Evolutionary conservation across 1,140 invertebrate species (phyloP), one percentile per base, ranked within the genome.

Genomic region (Manduca sexta): DNA sequence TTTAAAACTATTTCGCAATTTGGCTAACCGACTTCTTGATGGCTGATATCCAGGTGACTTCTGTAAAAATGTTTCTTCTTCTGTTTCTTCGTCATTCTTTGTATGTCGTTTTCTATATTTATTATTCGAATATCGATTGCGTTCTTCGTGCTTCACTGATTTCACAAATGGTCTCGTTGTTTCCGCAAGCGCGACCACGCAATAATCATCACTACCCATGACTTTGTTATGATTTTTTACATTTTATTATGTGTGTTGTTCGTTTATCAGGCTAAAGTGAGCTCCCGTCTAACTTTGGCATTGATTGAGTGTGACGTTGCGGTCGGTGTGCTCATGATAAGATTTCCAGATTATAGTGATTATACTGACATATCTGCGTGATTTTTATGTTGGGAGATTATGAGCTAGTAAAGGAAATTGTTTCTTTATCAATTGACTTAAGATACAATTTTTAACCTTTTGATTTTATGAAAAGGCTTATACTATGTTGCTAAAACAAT

Each of bases 241-340:
- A 69, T 76, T 61, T 73, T 55, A 46, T 48, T 59, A 62, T 57
- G 49, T 41, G 43, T 45, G 43, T 41, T 50, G 52, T 43, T 42
- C 47, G 54, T 51, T 57, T 59, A 64, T 56, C 58, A 60, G 35
- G 51, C 49, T 53, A 58, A 49, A 69, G 58, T 66, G 69, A 71
- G 72, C 62, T 52, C 52, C 54, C 55, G 68, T 70, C 60, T 63
- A 56, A 57, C 50, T 69, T 69, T 79, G 75, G 79, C 81, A 79
- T 84, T 84, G 81, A 84, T 84, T 81, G 74, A 81, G 69, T 68
- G 67, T 78, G 78, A 78, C 72, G 72, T 64, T 47, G n/a, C n/a
- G n/a, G n/a, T n/a, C n/a, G 34, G 51, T 44, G 41, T 34, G 44
- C 46, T 30, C 14, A 15, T 43, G 78, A 82, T 82, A 82, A 84